These are phyloP conservation scores for Plebejus argus DNA, from an alignment of 2,888 invertebrate species.

Conservation along the genomic window DNA sequence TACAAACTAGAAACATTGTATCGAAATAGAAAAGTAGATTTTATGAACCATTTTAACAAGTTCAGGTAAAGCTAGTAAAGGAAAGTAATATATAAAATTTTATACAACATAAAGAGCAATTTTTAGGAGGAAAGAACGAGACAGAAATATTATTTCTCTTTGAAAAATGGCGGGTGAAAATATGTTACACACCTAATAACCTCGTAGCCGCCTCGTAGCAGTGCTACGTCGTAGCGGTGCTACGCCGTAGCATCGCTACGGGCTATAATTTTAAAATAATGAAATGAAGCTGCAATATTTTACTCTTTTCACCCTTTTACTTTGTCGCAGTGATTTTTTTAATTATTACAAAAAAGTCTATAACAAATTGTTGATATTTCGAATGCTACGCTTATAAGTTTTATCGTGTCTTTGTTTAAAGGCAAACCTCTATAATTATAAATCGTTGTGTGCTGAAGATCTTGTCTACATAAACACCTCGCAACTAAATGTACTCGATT, in stretches of 20 bases:
- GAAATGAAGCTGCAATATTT: neutral
- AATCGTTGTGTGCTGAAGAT: too few species aligned
- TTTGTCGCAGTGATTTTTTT: neutral
- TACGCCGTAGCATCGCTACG: neutral
- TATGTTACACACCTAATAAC: slow-evolving; percentile 19
- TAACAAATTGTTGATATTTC: neutral
- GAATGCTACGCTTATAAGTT: neutral
- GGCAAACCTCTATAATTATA: too few species aligned
- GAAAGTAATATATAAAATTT: slow-evolving; percentile 12
- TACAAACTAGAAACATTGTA: slow-evolving; percentile 4
- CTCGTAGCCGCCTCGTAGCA: slow-evolving; percentile 11
- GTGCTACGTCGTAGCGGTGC: neutral
- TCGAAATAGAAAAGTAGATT: neutral
- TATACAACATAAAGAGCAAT: slow-evolving; percentile 18
- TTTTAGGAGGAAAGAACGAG: neutral
- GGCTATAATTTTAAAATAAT: slow-evolving; percentile 15
- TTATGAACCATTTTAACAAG: slow-evolving; percentile 12
- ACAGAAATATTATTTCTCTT: slow-evolving; percentile 19
- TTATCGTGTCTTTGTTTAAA: neutral
- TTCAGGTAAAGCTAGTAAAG: neutral
- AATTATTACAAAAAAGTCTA: neutral
- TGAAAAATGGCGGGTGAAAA: slow-evolving; percentile 12
- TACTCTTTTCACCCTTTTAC: neutral
- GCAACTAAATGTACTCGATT: too few species aligned
- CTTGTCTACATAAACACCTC: too few species aligned